Conservation (phyloP, 2,797 vertebrate genomes). For the Aphelocoma californica region DNA sequence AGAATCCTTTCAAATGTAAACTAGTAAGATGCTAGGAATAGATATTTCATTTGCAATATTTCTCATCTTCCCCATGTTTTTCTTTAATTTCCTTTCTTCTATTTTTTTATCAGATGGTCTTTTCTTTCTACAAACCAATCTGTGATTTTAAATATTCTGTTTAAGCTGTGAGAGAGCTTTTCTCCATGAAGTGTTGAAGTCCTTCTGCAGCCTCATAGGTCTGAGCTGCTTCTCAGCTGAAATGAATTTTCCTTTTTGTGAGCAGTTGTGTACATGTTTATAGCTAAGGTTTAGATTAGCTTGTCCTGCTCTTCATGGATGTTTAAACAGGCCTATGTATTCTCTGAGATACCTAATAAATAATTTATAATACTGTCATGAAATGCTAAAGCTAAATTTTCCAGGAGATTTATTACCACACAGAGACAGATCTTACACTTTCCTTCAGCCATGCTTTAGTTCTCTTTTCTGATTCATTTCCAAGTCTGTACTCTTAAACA, state of each 20-base stretch:
- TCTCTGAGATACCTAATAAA: background rate
- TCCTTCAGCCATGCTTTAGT: background rate
- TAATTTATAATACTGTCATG: background rate
- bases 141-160: background rate
- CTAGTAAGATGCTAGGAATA: constrained; percentile 43
- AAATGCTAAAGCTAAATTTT: constrained; percentile 14
- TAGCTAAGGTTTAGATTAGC: background rate
- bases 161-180: background rate
- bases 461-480: background rate
- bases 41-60: constrained; percentile 30
- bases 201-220: background rate
- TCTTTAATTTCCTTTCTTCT: background rate
- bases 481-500: background rate
- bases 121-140: constrained; percentile 12
- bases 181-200: background rate
- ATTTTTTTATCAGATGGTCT: background rate
- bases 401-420: background rate
- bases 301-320: background rate
- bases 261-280: background rate
- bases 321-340: background rate
- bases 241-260: background rate
- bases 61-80: background rate
- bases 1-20: constrained; percentile 64
- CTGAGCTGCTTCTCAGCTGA: background rate
- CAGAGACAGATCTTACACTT: background rate